phyloP scores from a whole-genome alignment of 2,888 invertebrate species.

The Uropetala carovei region DNA sequence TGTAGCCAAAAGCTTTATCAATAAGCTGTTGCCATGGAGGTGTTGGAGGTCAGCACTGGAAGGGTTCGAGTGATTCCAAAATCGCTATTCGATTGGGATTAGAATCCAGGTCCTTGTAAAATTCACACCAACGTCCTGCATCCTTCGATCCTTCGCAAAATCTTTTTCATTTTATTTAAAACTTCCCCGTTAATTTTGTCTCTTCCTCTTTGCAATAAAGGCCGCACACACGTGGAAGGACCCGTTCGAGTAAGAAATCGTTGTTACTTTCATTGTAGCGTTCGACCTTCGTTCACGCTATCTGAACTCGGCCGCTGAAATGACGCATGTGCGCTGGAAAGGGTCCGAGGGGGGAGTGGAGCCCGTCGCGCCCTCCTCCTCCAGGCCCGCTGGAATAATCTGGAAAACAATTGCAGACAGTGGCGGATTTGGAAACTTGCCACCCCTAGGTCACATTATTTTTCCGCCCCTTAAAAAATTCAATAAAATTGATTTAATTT shows the following conservation, averaged over 20 bases:
- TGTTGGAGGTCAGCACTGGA: neutral
- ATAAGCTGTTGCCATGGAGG: slow-evolving; percentile 20
- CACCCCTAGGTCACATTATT: too few relatives aligned
- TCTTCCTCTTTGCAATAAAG: neutral
- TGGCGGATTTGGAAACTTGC: too few relatives aligned
- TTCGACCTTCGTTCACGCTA: neutral
- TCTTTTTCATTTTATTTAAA: neutral
- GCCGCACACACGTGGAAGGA: neutral
- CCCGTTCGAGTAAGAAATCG: too few relatives aligned
- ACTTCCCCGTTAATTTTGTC: neutral
- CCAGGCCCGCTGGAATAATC: too few relatives aligned
- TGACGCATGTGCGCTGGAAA: too few relatives aligned
- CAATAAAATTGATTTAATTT: too few relatives aligned
- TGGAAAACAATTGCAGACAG: too few relatives aligned
- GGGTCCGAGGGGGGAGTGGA: too few relatives aligned
- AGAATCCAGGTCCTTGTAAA: neutral
- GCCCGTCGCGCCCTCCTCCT: too few relatives aligned
- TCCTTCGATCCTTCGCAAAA: neutral
- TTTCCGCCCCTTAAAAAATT: too few relatives aligned
- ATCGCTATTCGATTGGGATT: neutral
- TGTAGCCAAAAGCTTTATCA: neutral
- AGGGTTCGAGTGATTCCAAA: neutral
- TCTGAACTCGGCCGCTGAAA: neutral
- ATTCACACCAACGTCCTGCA: neutral
- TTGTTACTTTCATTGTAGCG: neutral